Percentiles rank a stretch among this genome's conserved stretches.
phyloP scores from a whole-genome alignment of 2,888 invertebrate species.

The Epinotia ramella region DNA sequence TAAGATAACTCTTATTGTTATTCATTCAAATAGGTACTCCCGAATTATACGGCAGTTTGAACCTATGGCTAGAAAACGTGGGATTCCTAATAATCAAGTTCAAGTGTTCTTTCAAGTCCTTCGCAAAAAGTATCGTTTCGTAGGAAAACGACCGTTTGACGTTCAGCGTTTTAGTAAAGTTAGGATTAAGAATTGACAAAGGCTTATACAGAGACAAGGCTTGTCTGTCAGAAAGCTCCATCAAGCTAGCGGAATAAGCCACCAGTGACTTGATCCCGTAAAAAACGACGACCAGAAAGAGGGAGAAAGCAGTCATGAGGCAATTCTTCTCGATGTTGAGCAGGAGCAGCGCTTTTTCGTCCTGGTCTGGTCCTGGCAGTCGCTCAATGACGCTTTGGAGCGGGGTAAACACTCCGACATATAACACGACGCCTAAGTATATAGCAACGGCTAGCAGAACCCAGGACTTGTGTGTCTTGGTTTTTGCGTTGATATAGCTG shows the following conservation, averaged over 20 bases:
- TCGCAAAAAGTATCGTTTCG: slow-evolving; percentile 69
- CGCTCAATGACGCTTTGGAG: slow-evolving; percentile 61
- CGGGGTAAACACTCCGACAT: slow-evolving; percentile 71
- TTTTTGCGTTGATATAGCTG: slow-evolving; percentile 54
- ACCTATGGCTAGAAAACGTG: slow-evolving; percentile 55
- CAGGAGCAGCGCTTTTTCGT: slow-evolving; percentile 63
- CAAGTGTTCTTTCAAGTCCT: slow-evolving; percentile 68
- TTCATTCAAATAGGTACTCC: slow-evolving; percentile 46
- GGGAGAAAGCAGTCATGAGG: slow-evolving; percentile 72
- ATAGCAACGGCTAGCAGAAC: slow-evolving; percentile 53
- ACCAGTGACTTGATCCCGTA: slow-evolving; percentile 66
- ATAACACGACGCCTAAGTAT: slow-evolving; percentile 66
- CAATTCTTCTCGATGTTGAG: slow-evolving; percentile 71
- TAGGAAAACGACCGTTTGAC: slow-evolving; percentile 73
- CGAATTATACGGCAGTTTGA: slow-evolving; percentile 57
- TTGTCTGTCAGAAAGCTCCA: slow-evolving; percentile 54
- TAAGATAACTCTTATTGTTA: not conserved
- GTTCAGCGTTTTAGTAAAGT: slow-evolving; percentile 65
- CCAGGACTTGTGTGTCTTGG: slow-evolving; percentile 52
- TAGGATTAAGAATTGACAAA: slow-evolving; percentile 46
- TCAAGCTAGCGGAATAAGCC: slow-evolving; percentile 63
- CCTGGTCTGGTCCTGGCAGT: slow-evolving; percentile 58
- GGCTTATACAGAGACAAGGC: slow-evolving; percentile 49
- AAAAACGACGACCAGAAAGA: slow-evolving; percentile 69
- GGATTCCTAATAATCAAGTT: slow-evolving; percentile 60